Base-by-base conservation (phyloP, 2,888 invertebrate species). In the Drosophila pegasa region DNA sequence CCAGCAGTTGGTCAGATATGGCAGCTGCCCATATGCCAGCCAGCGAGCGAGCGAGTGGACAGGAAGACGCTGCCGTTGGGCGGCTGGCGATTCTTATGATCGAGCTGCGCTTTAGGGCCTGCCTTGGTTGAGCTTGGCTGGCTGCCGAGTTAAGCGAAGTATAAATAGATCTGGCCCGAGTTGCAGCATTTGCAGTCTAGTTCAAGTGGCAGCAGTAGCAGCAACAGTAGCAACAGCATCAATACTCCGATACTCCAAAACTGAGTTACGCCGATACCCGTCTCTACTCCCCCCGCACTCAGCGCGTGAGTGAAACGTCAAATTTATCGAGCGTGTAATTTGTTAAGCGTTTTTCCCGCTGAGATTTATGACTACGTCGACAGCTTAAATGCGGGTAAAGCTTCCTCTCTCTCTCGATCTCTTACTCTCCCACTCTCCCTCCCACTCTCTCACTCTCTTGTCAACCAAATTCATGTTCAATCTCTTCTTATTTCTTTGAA, bases 281-380 rank as follows among this genome's bases (percentile, higher is more conserved):
- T 25, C 14, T 33, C 20, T 10, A 27, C 2, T 9, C n/a, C 22
- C 10, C 33, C 37, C 18, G 12, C 5, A 18, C 47, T 54, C 57
- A 63, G 51, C 37, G 63, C 50, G 45, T 65, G 74, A 85, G 87
- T 79, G 78, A 73, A 54, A 72, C 82, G 67, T 85, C 78, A 75
- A 72, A 65, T 88, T 85, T 88, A 85, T 88, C 88, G 88, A 85
- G 88, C 85, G 85, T 85, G 85, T 81, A 85, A 85, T 85, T 85
- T 83, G 80, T 31, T 47, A 37, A 67, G 68, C 78, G 61, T 73
- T 78, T 78, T 75, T 20, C 45, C 45, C 58, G 51, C 22, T 25
- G 60, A 71, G 79, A 85, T 85, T 85, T 85, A 85, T 88, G 85
- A 87, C 69, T 64, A 48, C 68, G 78, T 51, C 74, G 78, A 75